Evolutionary conservation across 2,888 invertebrate genomes (phyloP).

Genomic region (Anthophora plumipes): DNA sequence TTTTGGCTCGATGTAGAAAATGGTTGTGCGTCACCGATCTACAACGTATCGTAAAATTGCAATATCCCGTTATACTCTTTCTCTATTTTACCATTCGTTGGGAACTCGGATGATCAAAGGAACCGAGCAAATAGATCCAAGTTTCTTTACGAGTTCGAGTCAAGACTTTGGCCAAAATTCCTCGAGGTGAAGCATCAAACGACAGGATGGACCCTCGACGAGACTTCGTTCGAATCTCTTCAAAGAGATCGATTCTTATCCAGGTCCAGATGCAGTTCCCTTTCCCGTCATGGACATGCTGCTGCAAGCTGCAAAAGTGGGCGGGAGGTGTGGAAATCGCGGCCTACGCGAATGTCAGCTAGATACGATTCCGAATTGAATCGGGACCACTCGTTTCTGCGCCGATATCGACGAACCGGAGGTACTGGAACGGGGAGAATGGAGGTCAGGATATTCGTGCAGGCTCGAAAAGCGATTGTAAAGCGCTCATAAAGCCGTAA

Average conservation of each 20-base stretch:
- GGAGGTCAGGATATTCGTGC: constrained; percentile 31
- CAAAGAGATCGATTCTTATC: constrained; percentile 45
- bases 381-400: constrained; percentile 53
- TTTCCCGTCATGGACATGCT: neutral
- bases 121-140: neutral
- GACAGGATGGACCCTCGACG: neutral
- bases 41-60: neutral
- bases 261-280: constrained; percentile 12
- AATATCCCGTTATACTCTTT: neutral
- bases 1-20: neutral
- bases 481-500: constrained; percentile 37
- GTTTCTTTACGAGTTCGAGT: neutral
- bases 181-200: neutral
- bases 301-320: constrained; percentile 31
- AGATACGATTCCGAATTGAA: constrained; percentile 65
- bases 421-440: constrained; percentile 5
- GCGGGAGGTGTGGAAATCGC: constrained; percentile 64
- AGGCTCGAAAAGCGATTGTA: constrained; percentile 26
- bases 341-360: constrained; percentile 38
- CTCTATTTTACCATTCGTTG: neutral
- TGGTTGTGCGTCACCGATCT: neutral
- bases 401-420: constrained; percentile 19
- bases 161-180: constrained; percentile 6
- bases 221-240: constrained; percentile 2
- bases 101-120: constrained; percentile 3